A percentile compares a stretch with the other conserved stretches of the same genome.
phyloP scores from a whole-genome alignment of 2,888 invertebrate species.

The Amphiduros pacificus region DNA sequence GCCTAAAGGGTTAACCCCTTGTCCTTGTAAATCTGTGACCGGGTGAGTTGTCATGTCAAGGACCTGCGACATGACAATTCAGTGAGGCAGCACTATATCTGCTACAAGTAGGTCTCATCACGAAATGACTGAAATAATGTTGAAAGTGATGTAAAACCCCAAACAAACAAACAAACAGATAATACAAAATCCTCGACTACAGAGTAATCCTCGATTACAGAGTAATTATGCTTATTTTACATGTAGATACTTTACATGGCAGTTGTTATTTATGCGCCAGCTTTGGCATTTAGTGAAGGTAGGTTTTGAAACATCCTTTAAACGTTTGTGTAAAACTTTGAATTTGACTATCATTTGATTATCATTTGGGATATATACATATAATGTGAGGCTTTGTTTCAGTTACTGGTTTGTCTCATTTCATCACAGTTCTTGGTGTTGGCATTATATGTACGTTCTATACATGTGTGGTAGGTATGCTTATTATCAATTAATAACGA shows the following conservation, averaged over 20 bases:
- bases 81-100: too few species aligned
- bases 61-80: too few species aligned
- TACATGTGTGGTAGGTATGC: slow-evolving; percentile 56
- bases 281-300: slow-evolving; percentile 73
- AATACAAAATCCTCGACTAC: too few species aligned
- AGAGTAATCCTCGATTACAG: too few species aligned
- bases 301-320: slow-evolving; percentile 5
- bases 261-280: slow-evolving; percentile 84
- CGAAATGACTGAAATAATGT: too few species aligned
- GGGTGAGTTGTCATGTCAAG: too few species aligned
- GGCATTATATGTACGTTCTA: slow-evolving; percentile 59
- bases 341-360: background rate
- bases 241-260: slow-evolving; percentile 65
- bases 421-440: slow-evolving; percentile 49
- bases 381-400: slow-evolving; percentile 26
- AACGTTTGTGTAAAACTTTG: background rate
- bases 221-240: slow-evolving; percentile 9
- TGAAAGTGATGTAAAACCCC: too few species aligned
- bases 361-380: background rate
- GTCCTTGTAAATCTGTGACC: too few species aligned
- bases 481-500: too few species aligned
- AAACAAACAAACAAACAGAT: too few species aligned
- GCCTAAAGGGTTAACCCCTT: too few species aligned
- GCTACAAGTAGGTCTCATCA: too few species aligned
- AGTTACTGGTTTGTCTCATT: slow-evolving; percentile 56